phyloP scores from a whole-genome alignment of 2,113 vertebrate genomes.

The Rattus rattus region DNA sequence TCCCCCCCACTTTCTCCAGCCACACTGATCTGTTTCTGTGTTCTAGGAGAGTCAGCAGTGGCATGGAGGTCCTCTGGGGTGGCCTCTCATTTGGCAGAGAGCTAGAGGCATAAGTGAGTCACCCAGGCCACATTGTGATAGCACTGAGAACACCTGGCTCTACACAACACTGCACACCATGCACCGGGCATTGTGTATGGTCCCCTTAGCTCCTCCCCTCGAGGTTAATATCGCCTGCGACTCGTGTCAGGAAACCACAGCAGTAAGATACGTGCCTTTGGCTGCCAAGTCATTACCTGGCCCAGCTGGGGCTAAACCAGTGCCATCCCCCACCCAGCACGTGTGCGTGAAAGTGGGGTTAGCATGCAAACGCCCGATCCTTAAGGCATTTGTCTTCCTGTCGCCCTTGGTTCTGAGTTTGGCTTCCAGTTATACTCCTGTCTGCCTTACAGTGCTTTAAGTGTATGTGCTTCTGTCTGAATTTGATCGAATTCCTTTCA shows the following conservation, averaged over 20 bases:
- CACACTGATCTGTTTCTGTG: background rate
- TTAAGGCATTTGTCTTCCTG: background rate
- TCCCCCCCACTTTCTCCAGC: background rate
- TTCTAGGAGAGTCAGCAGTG: background rate
- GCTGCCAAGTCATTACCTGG: background rate
- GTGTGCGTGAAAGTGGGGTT: background rate
- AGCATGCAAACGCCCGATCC: too few species aligned
- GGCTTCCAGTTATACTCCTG: background rate
- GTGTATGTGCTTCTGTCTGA: background rate
- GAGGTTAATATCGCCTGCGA: background rate
- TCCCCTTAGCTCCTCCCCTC: background rate
- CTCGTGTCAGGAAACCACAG: background rate
- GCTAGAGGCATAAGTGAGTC: background rate
- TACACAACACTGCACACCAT: accelerated
- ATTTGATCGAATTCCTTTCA: background rate
- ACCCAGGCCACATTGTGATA: too few species aligned
- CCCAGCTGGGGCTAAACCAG: background rate
- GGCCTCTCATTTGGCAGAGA: background rate
- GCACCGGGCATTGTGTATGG: background rate
- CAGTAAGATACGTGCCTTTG: background rate
- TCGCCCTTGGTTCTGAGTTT: background rate
- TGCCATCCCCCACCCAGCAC: too few species aligned
- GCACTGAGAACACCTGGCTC: background rate
- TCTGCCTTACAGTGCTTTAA: background rate
- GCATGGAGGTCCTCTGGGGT: background rate